Evolutionary conservation across 2,113 vertebrate genomes (phyloP).

Genomic region (Procapra przewalskii): DNA sequence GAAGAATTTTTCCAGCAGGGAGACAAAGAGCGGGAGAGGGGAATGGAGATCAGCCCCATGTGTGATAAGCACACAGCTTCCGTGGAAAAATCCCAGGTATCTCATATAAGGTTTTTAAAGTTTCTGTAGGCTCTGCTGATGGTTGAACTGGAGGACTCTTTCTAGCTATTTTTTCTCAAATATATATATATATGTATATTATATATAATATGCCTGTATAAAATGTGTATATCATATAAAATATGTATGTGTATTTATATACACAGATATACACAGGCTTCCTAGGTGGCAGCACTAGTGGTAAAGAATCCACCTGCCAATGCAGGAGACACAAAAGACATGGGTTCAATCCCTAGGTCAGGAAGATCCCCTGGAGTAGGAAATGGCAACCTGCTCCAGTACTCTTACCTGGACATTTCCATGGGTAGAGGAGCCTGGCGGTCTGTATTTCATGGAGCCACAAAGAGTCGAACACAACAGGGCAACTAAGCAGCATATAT

Average conservation of each 20-base stretch:
- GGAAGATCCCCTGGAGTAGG: not conserved
- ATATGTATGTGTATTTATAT: not conserved
- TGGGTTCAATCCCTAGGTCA: not conserved
- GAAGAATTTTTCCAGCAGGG: slow-evolving; percentile 99
- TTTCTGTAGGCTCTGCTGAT: not conserved
- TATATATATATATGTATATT: not conserved
- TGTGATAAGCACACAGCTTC: slow-evolving; percentile 98
- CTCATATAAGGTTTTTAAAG: not conserved
- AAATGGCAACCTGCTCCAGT: not conserved
- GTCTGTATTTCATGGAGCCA: not conserved
- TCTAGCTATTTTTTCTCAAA: not conserved
- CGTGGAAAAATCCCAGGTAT: slow-evolving; percentile 97
- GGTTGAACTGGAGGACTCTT: not conserved
- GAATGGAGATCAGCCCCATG: slow-evolving; percentile 99
- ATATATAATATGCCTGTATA: not conserved
- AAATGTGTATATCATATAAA: not conserved
- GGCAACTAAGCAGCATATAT: not conserved
- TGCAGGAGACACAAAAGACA: not conserved
- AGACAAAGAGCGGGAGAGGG: slow-evolving; percentile 93
- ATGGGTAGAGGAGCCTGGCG: not conserved
- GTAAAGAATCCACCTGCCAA: not conserved
- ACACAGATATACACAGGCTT: not conserved
- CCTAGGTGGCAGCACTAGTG: not conserved
- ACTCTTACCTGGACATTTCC: not conserved
- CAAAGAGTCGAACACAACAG: not conserved